These are phyloP conservation scores for Craterocephalus amniculus DNA, from an alignment of 2,797 vertebrate species.

Conservation along the genomic window DNA sequence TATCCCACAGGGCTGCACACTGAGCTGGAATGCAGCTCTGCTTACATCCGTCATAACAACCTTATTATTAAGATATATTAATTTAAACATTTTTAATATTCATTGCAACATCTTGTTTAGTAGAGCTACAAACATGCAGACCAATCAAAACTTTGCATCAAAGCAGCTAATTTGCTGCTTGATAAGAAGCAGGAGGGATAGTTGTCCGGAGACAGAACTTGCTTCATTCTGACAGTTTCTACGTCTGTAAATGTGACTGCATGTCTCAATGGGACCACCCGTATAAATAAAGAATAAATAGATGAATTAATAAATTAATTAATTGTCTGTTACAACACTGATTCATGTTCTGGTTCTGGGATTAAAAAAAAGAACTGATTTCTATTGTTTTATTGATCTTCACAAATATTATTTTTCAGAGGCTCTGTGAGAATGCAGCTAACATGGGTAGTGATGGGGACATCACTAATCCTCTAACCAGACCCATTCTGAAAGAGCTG, in stretches of 20 bases:
- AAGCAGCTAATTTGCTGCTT: not conserved
- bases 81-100: not conserved
- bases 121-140: not conserved
- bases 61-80: not conserved
- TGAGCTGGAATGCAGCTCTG: not conserved
- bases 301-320: too few species aligned
- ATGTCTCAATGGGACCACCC: too few species aligned
- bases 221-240: not conserved
- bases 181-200: not conserved
- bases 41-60: not conserved
- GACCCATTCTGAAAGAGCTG: slow-evolving; percentile 78
- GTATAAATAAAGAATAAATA: too few species aligned
- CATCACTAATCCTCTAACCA: slow-evolving; percentile 55
- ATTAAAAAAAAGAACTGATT: not conserved
- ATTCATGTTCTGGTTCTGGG: too few species aligned
- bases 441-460: slow-evolving; percentile 54
- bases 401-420: slow-evolving; percentile 65
- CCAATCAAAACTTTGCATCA: not conserved
- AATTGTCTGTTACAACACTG: too few species aligned
- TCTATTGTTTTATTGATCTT: not conserved
- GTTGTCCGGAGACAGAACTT: not conserved
- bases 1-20: not conserved
- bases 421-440: slow-evolving; percentile 61
- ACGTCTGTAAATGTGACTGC: not conserved
- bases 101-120: too few species aligned